Base-by-base conservation (phyloP, 2,888 invertebrate species). In the Eueremaeus valkanovi region DNA sequence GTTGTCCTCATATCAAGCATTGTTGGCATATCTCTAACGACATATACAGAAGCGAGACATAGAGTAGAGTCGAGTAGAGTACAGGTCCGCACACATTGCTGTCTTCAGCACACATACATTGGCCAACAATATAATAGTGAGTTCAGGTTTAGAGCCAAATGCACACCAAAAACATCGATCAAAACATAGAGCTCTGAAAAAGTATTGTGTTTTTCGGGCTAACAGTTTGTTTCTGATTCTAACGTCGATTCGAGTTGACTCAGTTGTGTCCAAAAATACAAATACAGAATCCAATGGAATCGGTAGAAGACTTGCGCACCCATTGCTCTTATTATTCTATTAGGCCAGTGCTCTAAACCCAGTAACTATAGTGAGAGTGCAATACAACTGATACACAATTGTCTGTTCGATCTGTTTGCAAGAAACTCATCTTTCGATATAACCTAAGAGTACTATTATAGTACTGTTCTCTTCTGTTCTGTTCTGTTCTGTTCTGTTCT, bases 361-460 rank as follows among this genome's bases (percentile, higher is more conserved):
- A 55, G 55, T 55, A 55, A 55, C 55, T 55, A 55, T 27, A 55
- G 55, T 55, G 55, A 24, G 6, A 27, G 55, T 24, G 55, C 55
- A 24, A 24, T 55, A 55, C 55, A 27, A 55, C 55, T 24, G 55
- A 55, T 55, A 55, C n/a, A n/a, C 55, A 55, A 55, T 55, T 55
- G 55, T 55, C 55, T 21, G 27, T 36, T 55, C 55, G 55, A 55
- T 55, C 55, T 55, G 55, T 55, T 55, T 55, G 55, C 21, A 13
- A 27, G 27, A 55, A 55, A 55, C 21, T 51, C 51, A n/a, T 51
- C n/a, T 51, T 8, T n/a, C 6, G 21, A n/a, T n/a, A n/a, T n/a
- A n/a, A n/a, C n/a, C n/a, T n/a, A n/a, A n/a, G n/a, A n/a, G n/a
- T n/a, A n/a, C n/a, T n/a, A n/a, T n/a, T n/a, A n/a, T n/a, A n/a